Evolutionary conservation across 2,888 invertebrate genomes (phyloP).

Genomic region (Troilus luridus): DNA sequence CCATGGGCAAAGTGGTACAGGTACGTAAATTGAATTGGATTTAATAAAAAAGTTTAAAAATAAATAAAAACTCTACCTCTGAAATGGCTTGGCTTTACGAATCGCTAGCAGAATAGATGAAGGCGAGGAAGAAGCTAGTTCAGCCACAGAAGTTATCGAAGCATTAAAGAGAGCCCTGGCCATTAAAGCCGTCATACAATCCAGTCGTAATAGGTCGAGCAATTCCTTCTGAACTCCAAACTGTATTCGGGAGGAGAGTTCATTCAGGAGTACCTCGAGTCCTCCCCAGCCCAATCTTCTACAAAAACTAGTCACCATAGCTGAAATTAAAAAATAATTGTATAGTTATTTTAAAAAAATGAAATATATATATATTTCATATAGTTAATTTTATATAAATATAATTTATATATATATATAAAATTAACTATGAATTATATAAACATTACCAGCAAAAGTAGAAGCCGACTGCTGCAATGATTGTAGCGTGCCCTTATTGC

Average conservation of each 20-base stretch:
- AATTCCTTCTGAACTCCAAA: conserved; percentile 95
- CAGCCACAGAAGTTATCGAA: conserved; percentile 83
- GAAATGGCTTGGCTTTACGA: conserved; percentile 85
- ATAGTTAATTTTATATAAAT: no score
- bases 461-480: conserved; percentile 94
- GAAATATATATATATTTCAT: not conserved
- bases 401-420: not conserved
- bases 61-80: conserved; percentile 72
- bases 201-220: conserved; percentile 89
- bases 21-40: no score
- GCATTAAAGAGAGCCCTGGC: conserved; percentile 87
- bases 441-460: conserved; percentile 84
- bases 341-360: not conserved
- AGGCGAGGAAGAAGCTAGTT: conserved; percentile 82
- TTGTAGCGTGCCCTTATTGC: conserved; percentile 92
- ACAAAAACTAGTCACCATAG: conserved; percentile 98
- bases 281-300: conserved; percentile 92
- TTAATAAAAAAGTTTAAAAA: not conserved
- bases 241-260: conserved; percentile 94
- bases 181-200: conserved; percentile 85
- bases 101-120: conserved; percentile 82
- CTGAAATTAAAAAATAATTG: conserved; percentile 70
- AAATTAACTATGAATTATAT: conserved; percentile 67
- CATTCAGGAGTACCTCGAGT: conserved; percentile 88
- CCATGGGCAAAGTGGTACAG: not conserved